Percentiles rank a stretch among this genome's conserved stretches.
These are phyloP conservation scores for Drosophila auraria DNA, from an alignment of 1,140 invertebrate species.

Conservation along the genomic window DNA sequence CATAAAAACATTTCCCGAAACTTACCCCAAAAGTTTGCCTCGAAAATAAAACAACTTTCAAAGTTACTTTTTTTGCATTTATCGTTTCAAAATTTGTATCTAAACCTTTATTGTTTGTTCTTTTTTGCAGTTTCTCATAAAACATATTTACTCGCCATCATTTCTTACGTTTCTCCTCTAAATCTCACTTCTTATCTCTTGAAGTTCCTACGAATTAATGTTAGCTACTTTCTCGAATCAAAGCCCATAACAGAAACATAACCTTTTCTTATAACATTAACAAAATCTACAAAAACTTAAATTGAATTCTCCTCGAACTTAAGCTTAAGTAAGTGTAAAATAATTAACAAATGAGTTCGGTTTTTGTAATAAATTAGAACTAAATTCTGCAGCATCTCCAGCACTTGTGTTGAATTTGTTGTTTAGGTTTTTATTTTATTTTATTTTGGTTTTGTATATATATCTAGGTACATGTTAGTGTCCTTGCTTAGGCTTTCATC, in stretches of 20 bases:
- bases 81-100: constrained; percentile 85
- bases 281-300: constrained; percentile 46
- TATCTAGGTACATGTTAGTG: constrained; percentile 83
- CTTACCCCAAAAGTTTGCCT: constrained; percentile 8
- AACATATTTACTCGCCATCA: constrained; percentile 55
- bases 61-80: constrained; percentile 62
- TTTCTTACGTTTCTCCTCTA: constrained; percentile 13
- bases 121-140: constrained; percentile 74
- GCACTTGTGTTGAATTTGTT: constrained; percentile 73
- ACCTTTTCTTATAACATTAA: constrained; percentile 15
- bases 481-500: constrained; percentile 79
- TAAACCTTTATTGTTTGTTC: constrained; percentile 84
- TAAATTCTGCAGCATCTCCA: constrained; percentile 74
- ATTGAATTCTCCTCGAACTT: constrained; percentile 31
- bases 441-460: constrained; percentile 71
- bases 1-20: too few species aligned
- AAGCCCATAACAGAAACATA: constrained; percentile 36
- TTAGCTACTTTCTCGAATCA: constrained; percentile 26
- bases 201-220: constrained; percentile 39
- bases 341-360: constrained; percentile 49
- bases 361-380: constrained; percentile 46
- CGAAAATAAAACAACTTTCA: constrained; percentile 1
- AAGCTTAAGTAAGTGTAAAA: constrained; percentile 41
- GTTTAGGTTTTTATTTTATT: constrained; percentile 25
- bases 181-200: constrained; percentile 33